phyloP scores from a whole-genome alignment of 2,113 vertebrate genomes.

The Ictalurus furcatus region DNA sequence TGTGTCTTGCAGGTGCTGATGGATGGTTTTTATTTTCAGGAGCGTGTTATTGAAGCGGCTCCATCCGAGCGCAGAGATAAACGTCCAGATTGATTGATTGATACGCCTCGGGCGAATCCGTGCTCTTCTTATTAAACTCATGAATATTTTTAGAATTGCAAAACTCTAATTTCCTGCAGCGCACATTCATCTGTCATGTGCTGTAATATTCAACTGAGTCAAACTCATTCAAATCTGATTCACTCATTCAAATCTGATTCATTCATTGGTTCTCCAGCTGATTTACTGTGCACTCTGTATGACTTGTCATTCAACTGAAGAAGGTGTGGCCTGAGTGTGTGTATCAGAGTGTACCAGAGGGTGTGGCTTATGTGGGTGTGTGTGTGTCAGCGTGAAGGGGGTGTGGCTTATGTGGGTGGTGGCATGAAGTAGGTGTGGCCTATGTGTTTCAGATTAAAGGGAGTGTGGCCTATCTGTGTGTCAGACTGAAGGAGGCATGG shows the following conservation, averaged over 20 bases:
- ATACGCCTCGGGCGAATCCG: conserved; percentile 62
- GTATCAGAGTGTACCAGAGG: not conserved
- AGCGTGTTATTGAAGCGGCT: conserved; percentile 61
- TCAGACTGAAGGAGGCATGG: not conserved
- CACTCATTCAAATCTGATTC: not conserved
- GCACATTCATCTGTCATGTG: conserved; percentile 72
- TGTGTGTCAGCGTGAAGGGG: not conserved
- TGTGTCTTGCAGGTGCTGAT: conserved; percentile 31
- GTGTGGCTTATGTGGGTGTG: not conserved
- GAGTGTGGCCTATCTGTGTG: not conserved
- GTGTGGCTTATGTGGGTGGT: not conserved
- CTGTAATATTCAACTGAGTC: not conserved
- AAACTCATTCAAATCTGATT: not conserved
- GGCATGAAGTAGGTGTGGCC: not conserved
- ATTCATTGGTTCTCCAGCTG: not conserved
- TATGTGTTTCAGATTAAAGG: too few relatives aligned
- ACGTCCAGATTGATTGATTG: conserved; percentile 71
- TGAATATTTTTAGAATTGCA: conserved; percentile 74
- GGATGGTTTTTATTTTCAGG: conserved; percentile 54
- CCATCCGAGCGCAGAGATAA: conserved; percentile 61
- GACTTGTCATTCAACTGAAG: not conserved
- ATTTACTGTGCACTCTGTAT: not conserved
- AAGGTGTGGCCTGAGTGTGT: not conserved
- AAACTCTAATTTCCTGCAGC: conserved; percentile 79
- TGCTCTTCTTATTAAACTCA: conserved; percentile 73